These are phyloP conservation scores for Mustelus asterias DNA, from an alignment of 2,113 vertebrate species.

Conservation along the genomic window DNA sequence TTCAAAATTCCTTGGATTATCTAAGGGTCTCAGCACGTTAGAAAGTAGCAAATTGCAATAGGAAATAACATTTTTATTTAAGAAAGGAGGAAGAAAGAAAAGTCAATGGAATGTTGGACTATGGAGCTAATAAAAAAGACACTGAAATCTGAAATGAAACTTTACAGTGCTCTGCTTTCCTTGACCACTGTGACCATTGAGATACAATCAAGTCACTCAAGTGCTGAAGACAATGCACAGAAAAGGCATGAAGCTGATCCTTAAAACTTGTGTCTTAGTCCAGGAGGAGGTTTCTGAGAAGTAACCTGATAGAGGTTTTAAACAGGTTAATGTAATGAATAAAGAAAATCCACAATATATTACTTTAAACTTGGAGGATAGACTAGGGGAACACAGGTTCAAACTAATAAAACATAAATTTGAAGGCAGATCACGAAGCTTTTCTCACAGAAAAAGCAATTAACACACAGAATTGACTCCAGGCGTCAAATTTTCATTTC, in stretches of 20 bases:
- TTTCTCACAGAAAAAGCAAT: neutral
- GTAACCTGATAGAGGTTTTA: neutral
- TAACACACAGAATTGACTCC: neutral
- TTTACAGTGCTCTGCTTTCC: neutral
- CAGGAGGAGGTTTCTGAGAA: neutral
- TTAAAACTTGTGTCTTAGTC: no score
- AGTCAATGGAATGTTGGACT: neutral
- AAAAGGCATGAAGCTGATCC: neutral
- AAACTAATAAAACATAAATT: neutral
- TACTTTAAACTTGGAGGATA: neutral
- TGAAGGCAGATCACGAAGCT: neutral
- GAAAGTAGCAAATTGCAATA: no score
- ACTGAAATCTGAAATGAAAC: neutral
- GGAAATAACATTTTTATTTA: no score
- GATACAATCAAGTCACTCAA: neutral
- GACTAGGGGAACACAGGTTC: neutral
- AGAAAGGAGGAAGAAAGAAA: neutral
- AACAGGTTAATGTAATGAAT: neutral
- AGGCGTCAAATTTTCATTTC: no score
- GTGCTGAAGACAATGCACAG: neutral
- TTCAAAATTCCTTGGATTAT: no score
- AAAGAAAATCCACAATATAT: neutral
- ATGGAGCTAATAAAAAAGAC: neutral
- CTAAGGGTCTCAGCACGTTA: no score
- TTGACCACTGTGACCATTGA: neutral